Evolutionary conservation across 2,797 vertebrate species (phyloP).

Genomic region (Semotilus atromaculatus): DNA sequence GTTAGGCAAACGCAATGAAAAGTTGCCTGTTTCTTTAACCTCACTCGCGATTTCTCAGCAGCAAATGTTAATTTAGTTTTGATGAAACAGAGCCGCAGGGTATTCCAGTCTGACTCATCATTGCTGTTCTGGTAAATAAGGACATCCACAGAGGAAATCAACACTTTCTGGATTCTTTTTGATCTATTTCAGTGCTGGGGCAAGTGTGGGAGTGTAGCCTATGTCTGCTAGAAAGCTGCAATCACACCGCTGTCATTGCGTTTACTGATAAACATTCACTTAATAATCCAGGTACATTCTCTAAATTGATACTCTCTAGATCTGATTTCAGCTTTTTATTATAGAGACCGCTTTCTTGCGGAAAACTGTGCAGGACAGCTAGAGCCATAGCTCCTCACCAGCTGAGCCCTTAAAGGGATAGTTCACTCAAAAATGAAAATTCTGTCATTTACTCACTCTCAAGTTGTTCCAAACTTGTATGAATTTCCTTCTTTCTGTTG

Average conservation of each 20-base stretch:
- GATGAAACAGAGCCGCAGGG: constrained; percentile 61
- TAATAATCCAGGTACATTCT: constrained; percentile 58
- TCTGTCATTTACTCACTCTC: background rate
- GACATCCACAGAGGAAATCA: constrained; percentile 59
- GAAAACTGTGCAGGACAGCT: background rate
- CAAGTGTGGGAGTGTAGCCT: constrained; percentile 58
- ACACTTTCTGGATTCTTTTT: constrained; percentile 63
- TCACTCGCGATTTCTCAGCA: constrained; percentile 30
- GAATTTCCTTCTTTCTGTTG: background rate
- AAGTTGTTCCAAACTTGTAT: background rate
- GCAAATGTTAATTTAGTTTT: constrained; percentile 62
- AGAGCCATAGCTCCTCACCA: background rate
- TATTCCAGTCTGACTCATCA: constrained; percentile 54
- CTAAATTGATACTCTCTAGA: constrained; percentile 44
- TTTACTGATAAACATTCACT: constrained; percentile 52
- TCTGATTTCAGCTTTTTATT: constrained; percentile 13
- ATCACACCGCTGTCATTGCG: constrained; percentile 28
- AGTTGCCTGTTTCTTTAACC: constrained; percentile 31
- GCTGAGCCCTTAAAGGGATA: constrained; percentile 1
- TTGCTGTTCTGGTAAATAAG: constrained; percentile 62
- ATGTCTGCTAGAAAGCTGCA: constrained; percentile 21
- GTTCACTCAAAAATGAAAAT: background rate
- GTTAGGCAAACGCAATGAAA: background rate
- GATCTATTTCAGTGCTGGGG: constrained; percentile 61
- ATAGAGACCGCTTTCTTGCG: background rate